Conservation (phyloP, 2,888 invertebrate species). For the Plagodis pulveraria region DNA sequence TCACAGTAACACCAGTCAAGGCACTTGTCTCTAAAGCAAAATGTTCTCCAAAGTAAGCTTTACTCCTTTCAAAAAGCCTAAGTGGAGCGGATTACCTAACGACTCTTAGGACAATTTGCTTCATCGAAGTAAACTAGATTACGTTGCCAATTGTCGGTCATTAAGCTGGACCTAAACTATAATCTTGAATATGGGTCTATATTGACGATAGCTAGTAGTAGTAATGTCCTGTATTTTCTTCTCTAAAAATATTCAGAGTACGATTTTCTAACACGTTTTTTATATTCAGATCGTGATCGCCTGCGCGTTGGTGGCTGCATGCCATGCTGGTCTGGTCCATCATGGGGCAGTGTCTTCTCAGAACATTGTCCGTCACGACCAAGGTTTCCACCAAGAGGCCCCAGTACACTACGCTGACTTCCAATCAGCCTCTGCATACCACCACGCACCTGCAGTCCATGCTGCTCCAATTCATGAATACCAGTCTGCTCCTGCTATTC, state of each 20-base stretch:
- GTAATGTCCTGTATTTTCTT: background rate
- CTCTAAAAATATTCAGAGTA: conserved; percentile 1
- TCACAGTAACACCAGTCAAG: conserved; percentile 75
- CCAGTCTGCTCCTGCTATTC: conserved; percentile 45
- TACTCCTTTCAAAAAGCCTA: conserved; percentile 46
- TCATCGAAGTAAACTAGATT: conserved; percentile 41
- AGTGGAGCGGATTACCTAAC: conserved; percentile 50
- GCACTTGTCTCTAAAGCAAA: conserved; percentile 76
- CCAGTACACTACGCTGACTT: conserved; percentile 60
- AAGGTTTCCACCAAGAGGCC: conserved; percentile 64
- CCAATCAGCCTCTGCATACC: conserved; percentile 47
- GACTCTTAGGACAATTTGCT: conserved; percentile 48
- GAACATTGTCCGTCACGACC: conserved; percentile 74
- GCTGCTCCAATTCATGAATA: conserved; percentile 27
- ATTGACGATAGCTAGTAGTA: conserved; percentile 7
- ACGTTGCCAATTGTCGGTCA: conserved; percentile 41
- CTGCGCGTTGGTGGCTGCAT: conserved; percentile 67
- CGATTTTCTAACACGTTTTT: conserved; percentile 14
- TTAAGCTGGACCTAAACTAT: conserved; percentile 29
- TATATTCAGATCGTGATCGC: conserved; percentile 60
- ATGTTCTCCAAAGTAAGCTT: conserved; percentile 82
- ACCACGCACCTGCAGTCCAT: conserved; percentile 39
- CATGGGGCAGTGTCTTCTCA: conserved; percentile 80
- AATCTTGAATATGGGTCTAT: conserved; percentile 22
- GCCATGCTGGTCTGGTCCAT: conserved; percentile 72